Percentiles rank a stretch among this genome's conserved stretches.
phyloP scores from a whole-genome alignment of 2,888 invertebrate species.

The Drosophila birchii region DNA sequence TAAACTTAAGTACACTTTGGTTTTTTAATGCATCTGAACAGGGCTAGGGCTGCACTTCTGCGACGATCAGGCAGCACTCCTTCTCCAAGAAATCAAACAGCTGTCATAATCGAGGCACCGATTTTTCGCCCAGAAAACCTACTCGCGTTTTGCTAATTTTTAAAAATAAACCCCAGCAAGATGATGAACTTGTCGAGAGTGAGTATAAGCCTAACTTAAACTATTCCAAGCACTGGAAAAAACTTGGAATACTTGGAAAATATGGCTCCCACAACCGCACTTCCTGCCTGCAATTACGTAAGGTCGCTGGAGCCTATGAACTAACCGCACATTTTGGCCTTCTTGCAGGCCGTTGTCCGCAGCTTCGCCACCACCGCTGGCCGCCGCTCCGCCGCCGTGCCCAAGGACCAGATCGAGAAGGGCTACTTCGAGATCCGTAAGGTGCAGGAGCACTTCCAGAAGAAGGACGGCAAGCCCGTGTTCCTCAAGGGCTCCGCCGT shows the following conservation, averaged over 20 bases:
- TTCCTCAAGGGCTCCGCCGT: slow-evolving; percentile 85
- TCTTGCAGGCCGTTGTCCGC: slow-evolving; percentile 81
- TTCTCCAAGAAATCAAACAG: slow-evolving; percentile 68
- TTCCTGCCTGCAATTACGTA: slow-evolving; percentile 72
- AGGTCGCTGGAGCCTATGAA: slow-evolving; percentile 57
- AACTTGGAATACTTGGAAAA: neutral
- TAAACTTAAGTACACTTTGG: neutral
- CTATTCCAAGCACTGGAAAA: neutral
- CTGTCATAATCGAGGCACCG: slow-evolving; percentile 60
- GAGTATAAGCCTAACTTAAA: slow-evolving; percentile 38
- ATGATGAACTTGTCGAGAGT: slow-evolving; percentile 84
- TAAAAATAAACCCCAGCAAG: slow-evolving; percentile 54
- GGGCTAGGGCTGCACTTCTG: slow-evolving; percentile 26
- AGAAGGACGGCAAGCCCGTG: slow-evolving; percentile 85
- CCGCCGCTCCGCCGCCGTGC: slow-evolving; percentile 63
- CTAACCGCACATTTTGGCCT: slow-evolving; percentile 63
- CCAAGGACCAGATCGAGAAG: slow-evolving; percentile 76
- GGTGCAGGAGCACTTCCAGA: slow-evolving; percentile 83
- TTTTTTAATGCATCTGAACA: neutral
- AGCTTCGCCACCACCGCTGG: slow-evolving; percentile 77
- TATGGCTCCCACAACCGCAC: slow-evolving; percentile 4
- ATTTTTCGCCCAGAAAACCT: slow-evolving; percentile 51
- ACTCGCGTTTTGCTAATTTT: slow-evolving; percentile 52
- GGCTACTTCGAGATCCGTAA: slow-evolving; percentile 80
- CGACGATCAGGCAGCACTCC: slow-evolving; percentile 50